phyloP scores from a whole-genome alignment of 92 coral and sea anemone species.

The Diadumene lineata region DNA sequence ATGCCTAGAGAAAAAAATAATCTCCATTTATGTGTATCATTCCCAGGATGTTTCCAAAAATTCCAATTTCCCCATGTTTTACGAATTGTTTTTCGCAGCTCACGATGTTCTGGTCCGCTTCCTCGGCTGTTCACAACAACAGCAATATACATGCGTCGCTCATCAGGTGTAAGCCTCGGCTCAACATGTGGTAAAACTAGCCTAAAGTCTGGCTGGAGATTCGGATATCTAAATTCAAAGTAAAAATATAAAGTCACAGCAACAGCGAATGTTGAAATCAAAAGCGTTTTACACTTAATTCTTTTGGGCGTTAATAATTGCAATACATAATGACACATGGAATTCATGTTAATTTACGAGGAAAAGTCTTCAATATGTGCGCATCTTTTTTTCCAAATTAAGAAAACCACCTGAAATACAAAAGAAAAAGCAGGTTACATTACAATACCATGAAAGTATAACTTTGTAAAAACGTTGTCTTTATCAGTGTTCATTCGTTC shows the following conservation, averaged over 20 bases:
- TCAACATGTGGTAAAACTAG: neutral
- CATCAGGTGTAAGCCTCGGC: neutral
- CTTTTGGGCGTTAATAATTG: no score
- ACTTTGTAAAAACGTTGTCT: no score
- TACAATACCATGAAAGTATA: no score
- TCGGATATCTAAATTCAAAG: neutral
- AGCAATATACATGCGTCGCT: neutral
- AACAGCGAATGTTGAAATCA: neutral
- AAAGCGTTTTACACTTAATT: neutral
- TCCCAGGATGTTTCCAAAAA: neutral
- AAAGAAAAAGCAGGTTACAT: no score
- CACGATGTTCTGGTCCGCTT: neutral
- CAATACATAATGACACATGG: no score
- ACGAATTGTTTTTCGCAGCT: conserved; percentile 34
- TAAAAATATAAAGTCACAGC: neutral
- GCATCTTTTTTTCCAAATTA: no score
- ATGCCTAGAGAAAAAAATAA: conserved; percentile 41
- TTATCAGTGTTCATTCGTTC: no score
- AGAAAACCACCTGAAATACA: no score
- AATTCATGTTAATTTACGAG: no score
- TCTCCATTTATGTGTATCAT: neutral
- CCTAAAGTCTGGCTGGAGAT: neutral
- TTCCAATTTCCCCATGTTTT: conserved; percentile 45
- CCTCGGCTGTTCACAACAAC: neutral
- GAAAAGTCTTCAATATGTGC: no score